Percentiles rank a stretch among this genome's conserved stretches.
These are phyloP conservation scores for Rhabdomys dilectus DNA, from an alignment of 2,113 vertebrate species.

Conservation along the genomic window DNA sequence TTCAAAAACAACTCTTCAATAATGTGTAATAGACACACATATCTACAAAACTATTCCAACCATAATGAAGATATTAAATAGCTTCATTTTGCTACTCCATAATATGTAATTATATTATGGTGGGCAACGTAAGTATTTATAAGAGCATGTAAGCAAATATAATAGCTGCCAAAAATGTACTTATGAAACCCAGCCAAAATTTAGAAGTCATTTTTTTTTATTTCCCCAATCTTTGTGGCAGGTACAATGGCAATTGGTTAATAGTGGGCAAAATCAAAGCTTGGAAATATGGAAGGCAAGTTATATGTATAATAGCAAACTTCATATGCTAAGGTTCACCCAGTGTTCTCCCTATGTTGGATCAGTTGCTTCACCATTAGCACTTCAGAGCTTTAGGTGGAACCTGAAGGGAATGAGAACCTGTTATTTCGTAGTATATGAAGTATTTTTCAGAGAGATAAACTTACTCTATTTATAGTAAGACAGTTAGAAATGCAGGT, in stretches of 20 bases:
- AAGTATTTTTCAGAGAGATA: neutral
- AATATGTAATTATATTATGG: neutral
- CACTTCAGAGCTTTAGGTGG: fast-evolving
- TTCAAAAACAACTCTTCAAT: neutral
- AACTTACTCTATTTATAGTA: neutral
- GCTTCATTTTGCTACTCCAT: neutral
- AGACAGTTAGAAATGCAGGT: neutral
- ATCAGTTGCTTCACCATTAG: neutral
- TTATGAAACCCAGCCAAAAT: neutral
- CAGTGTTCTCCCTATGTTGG: neutral
- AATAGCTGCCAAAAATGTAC: too few species aligned
- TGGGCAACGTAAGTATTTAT: neutral
- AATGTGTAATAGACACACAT: neutral
- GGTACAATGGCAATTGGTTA: neutral
- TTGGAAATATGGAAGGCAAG: neutral
- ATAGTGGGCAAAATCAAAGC: neutral
- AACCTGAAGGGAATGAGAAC: neutral
- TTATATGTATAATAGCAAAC: fast-evolving
- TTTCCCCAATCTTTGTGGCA: neutral
- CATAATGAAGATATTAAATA: neutral
- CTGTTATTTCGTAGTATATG: neutral
- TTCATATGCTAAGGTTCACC: neutral
- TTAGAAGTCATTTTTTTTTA: neutral
- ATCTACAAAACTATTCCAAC: neutral
- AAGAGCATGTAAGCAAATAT: neutral